Conservation (phyloP, 2,888 invertebrate species). For the Pherbina coryleti region DNA sequence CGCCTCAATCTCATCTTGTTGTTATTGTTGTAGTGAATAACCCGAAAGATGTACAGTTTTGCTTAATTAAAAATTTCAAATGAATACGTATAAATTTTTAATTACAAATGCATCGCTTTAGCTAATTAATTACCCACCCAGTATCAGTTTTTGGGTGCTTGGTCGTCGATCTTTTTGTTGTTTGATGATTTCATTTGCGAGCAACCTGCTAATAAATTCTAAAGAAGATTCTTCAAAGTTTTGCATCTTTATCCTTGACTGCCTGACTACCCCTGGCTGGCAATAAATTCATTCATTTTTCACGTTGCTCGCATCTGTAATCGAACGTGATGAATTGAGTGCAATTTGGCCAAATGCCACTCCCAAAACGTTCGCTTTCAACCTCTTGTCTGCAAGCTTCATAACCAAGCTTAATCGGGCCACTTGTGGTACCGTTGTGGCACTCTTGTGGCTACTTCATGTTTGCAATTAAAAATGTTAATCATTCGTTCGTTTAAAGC, state of each 20-base stretch:
- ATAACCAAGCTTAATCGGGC: background rate
- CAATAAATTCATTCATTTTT: conserved; percentile 25
- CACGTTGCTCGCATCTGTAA: conserved; percentile 20
- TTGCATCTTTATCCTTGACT: conserved; percentile 14
- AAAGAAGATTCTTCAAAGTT: background rate
- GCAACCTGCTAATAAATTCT: background rate
- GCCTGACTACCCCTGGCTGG: background rate
- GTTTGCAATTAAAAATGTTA: background rate
- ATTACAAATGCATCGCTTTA: conserved; percentile 2
- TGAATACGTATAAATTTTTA: background rate
- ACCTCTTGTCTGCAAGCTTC: no score
- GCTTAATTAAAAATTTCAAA: no score
- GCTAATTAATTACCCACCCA: conserved; percentile 6
- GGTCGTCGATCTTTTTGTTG: background rate
- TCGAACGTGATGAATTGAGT: conserved; percentile 25
- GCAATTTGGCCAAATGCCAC: conserved; percentile 21
- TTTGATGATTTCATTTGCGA: conserved; percentile 16
- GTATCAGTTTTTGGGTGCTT: background rate
- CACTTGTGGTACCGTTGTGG: background rate
- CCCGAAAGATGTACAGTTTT: no score
- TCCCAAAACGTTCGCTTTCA: background rate
- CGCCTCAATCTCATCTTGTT: background rate
- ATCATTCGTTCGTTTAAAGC: background rate
- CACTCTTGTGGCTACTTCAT: background rate
- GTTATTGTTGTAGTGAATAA: no score